Base-by-base conservation (phyloP, 1,140 invertebrate genomes). In the Zophobas morio region DNA sequence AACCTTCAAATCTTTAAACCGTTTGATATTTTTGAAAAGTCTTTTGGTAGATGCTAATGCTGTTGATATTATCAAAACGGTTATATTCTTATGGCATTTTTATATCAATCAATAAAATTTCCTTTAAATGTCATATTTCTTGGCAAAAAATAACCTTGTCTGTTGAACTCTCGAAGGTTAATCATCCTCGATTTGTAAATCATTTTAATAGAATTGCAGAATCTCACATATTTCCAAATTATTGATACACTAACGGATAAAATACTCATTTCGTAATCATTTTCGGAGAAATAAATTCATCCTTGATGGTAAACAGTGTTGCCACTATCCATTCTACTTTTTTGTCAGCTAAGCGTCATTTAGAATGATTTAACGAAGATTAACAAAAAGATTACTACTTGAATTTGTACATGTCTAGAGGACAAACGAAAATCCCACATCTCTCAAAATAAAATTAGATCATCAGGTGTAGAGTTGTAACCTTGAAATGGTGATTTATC, bases 401-500 rank as follows among this genome's bases (percentile, higher is more conserved):
- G 20, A 20, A 20, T 20, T 20, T 20, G 20, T 20, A 20, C 20
- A 20, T 20, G 20, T 20, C 4, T 51, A 20, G n/a, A 51, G 49
- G 49, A 51, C 49, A 20, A 51, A 51, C 3, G 6, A 20, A 20
- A 20, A 20, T 20, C 49, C 6, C 49, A 51, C 49, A 51, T 51
- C 8, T 51, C 49, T 51, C 20, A 56, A 56, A 63, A 39, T 1
- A 34, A 63, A 63, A 40, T n/a, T 63, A 37, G 57, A 37, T 39
- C 57, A 63, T 63, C 57, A 57, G 20, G 2, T 57, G 20, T 35
- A 6, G 20, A 20, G n/a, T 51, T 6, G 35, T 63, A 63, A 63
- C 57, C 57, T 63, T 63, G 57, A 63, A 63, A 6, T 39, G 57
- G 57, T 39, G 57, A 63, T 63, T 63, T 63, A 63, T 63, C 33